Conservation (phyloP, 2,888 invertebrate genomes). For the Caenorhabditis japonica region DNA sequence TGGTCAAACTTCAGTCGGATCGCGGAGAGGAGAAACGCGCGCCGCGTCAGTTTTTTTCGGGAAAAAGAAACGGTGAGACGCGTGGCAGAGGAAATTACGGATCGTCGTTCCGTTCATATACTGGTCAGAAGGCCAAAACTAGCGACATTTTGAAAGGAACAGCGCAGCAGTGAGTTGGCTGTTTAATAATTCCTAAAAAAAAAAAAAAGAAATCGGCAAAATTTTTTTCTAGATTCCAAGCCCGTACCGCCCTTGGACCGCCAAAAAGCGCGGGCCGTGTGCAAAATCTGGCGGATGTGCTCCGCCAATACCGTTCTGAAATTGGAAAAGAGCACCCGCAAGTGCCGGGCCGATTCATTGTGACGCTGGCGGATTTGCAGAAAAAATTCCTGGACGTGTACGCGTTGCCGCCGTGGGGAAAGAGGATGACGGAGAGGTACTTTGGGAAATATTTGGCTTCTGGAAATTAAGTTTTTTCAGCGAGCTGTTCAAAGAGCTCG, state of each 20-base stretch:
- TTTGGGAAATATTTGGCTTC: too few relatives aligned
- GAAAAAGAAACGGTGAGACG: background rate
- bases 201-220: background rate
- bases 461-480: background rate
- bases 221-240: constrained; percentile 15
- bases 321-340: constrained; percentile 22
- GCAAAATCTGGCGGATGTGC: constrained; percentile 21
- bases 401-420: constrained; percentile 42
- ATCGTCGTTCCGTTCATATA: constrained; percentile 18
- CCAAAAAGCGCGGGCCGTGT: constrained; percentile 17
- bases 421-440: constrained; percentile 27
- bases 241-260: constrained; percentile 17
- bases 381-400: constrained; percentile 19
- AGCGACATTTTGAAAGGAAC: background rate
- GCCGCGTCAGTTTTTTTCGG: background rate
- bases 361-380: constrained; percentile 14
- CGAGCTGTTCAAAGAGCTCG: constrained; percentile 18
- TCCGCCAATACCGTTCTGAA: constrained; percentile 11
- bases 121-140: background rate
- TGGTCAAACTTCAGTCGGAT: constrained; percentile 30
- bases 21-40: background rate
- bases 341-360: constrained; percentile 13
- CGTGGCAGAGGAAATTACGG: constrained; percentile 8
- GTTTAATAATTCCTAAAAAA: background rate
- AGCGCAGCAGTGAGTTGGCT: constrained; percentile 2